Conservation (phyloP, 2,888 invertebrate genomes). For the Pyrrhosoma nymphula region DNA sequence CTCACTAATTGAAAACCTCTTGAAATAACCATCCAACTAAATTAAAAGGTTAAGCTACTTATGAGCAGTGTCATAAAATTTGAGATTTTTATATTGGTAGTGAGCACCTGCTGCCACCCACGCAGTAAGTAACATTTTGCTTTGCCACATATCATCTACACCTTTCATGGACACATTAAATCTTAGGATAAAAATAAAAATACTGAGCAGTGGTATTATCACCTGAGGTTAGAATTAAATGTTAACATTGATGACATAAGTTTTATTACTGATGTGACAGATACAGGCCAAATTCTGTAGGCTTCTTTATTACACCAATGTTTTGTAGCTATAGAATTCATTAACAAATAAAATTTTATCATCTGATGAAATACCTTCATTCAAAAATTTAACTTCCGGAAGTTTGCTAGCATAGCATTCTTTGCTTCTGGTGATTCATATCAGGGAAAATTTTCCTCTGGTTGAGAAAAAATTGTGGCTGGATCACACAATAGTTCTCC, state of each 20-base stretch:
- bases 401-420: not conserved
- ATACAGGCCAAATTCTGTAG: conserved; percentile 62
- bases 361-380: conserved; percentile 14
- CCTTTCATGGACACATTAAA: too few species aligned
- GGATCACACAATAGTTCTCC: not conserved
- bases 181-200: too few species aligned
- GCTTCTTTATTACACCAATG: conserved; percentile 59
- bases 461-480: not conserved
- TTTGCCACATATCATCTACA: too few species aligned
- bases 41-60: too few species aligned
- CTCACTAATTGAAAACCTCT: too few species aligned
- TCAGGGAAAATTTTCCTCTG: not conserved
- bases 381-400: not conserved
- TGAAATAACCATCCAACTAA: too few species aligned
- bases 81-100: too few species aligned
- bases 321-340: conserved; percentile 51
- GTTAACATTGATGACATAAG: conserved; percentile 39
- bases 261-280: conserved; percentile 62
- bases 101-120: too few species aligned
- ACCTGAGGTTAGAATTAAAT: not conserved
- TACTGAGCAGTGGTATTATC: not conserved
- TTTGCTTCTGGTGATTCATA: not conserved
- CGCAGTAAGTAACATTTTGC: too few species aligned
- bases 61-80: too few species aligned
- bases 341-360: conserved; percentile 34